phyloP scores from a whole-genome alignment of 2,888 invertebrate species.

The Xiphydria camelus region DNA sequence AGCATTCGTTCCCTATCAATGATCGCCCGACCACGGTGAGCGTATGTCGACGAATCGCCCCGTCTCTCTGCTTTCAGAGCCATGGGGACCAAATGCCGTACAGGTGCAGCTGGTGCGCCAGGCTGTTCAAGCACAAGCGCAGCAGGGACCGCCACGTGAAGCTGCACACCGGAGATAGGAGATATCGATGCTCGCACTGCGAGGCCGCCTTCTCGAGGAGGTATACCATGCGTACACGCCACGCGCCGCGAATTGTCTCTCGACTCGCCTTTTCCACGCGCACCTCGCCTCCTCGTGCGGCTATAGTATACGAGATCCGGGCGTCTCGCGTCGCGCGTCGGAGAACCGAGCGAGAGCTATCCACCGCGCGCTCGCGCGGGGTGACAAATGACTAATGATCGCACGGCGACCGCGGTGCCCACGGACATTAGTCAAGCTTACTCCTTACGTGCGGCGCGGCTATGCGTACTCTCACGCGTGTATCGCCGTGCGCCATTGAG shows the following conservation, averaged over 20 bases:
- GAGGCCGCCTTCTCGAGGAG: constrained; percentile 92
- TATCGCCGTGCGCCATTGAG: constrained; percentile 25
- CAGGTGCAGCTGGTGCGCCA: constrained; percentile 87
- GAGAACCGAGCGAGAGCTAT: no score
- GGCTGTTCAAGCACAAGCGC: constrained; percentile 92
- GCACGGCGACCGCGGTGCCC: constrained; percentile 37
- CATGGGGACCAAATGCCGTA: constrained; percentile 92
- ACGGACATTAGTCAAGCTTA: constrained; percentile 49
- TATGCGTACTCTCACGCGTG: constrained; percentile 34
- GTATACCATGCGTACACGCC: no score
- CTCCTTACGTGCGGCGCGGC: constrained; percentile 17
- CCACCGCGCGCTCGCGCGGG: no score
- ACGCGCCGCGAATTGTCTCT: no score
- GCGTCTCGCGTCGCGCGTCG: no score
- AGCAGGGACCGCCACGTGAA: constrained; percentile 93
- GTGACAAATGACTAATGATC: constrained; percentile 53
- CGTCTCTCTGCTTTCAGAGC: constrained; percentile 64
- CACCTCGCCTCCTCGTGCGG: no score
- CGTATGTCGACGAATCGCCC: no score
- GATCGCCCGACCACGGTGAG: no score
- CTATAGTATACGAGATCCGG: no score
- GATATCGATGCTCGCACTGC: constrained; percentile 88
- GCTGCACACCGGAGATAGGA: constrained; percentile 87
- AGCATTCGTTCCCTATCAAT: no score
- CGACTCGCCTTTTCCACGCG: no score